These are phyloP conservation scores for Parapristionchus giblindavisi DNA, from an alignment of 2,888 invertebrate genomes.

Conservation along the genomic window DNA sequence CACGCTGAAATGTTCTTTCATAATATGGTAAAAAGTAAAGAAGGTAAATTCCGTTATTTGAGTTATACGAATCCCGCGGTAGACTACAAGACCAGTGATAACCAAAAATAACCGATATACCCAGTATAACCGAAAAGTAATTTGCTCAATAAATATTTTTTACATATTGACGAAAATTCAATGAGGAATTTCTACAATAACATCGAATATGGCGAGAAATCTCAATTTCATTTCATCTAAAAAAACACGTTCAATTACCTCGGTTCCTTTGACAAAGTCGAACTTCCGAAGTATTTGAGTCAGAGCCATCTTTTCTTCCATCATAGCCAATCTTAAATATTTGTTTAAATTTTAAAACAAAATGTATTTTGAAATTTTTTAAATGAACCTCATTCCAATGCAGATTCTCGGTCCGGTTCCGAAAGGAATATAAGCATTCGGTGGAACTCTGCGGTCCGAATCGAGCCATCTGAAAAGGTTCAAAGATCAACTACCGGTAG, in stretches of 20 bases:
- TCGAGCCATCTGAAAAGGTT: slow-evolving; percentile 24
- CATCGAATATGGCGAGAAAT: too few species aligned
- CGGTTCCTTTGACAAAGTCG: not conserved
- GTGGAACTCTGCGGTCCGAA: slow-evolving; percentile 2
- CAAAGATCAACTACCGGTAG: not conserved
- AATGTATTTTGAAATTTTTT: not conserved
- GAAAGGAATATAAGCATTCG: slow-evolving; percentile 35
- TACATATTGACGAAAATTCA: too few species aligned
- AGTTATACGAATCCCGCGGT: too few species aligned
- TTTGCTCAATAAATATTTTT: too few species aligned
- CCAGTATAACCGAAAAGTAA: too few species aligned
- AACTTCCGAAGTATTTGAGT: slow-evolving; percentile 22
- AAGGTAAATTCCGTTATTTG: too few species aligned
- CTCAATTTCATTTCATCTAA: too few species aligned
- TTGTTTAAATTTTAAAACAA: not conserved
- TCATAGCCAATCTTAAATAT: slow-evolving; percentile 17
- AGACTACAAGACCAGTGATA: too few species aligned
- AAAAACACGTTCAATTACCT: not conserved
- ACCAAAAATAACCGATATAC: too few species aligned
- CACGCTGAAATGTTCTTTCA: not conserved
- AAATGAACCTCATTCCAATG: slow-evolving; percentile 28
- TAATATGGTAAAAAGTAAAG: too few species aligned
- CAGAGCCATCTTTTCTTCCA: slow-evolving; percentile 35
- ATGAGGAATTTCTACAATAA: too few species aligned
- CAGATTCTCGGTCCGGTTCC: slow-evolving; percentile 34